These are phyloP conservation scores for Acanthoscelides obtectus DNA, from an alignment of 2,888 invertebrate genomes.

Conservation along the genomic window DNA sequence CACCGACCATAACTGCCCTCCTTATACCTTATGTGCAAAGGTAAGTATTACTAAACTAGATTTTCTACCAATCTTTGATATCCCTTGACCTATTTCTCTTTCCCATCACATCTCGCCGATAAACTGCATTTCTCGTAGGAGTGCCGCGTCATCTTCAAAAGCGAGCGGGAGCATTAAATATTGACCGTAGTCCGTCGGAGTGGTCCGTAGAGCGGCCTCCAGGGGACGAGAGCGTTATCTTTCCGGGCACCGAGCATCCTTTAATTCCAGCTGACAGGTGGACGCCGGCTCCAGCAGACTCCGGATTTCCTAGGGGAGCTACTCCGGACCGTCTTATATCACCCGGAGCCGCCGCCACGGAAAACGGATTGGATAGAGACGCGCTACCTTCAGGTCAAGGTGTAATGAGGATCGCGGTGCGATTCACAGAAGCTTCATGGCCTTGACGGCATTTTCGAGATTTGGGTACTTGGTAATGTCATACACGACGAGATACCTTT, in stretches of 20 bases:
- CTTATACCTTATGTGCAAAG: no score
- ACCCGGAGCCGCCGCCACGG: conserved; percentile 16
- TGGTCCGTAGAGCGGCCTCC: conserved; percentile 18
- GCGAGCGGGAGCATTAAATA: neutral
- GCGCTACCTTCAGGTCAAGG: neutral
- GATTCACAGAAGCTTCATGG: no score
- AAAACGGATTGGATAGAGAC: conserved; percentile 2
- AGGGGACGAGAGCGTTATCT: conserved; percentile 37
- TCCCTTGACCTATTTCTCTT: neutral
- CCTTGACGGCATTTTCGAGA: no score
- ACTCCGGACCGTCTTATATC: conserved; percentile 35
- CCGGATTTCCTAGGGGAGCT: conserved; percentile 39
- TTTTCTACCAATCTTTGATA: no score
- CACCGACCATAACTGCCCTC: no score
- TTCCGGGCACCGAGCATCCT: conserved; percentile 47
- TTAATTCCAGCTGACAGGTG: conserved; percentile 55
- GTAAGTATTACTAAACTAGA: no score
- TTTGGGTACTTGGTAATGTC: no score
- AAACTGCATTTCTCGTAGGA: neutral
- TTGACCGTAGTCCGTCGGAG: neutral
- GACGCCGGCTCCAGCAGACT: conserved; percentile 33
- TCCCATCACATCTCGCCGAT: neutral
- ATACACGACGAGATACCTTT: no score
- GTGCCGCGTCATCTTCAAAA: neutral
- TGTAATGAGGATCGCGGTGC: neutral